These are phyloP conservation scores for Marcusenius ussheri DNA, from an alignment of 2,113 vertebrate species.

Conservation along the genomic window DNA sequence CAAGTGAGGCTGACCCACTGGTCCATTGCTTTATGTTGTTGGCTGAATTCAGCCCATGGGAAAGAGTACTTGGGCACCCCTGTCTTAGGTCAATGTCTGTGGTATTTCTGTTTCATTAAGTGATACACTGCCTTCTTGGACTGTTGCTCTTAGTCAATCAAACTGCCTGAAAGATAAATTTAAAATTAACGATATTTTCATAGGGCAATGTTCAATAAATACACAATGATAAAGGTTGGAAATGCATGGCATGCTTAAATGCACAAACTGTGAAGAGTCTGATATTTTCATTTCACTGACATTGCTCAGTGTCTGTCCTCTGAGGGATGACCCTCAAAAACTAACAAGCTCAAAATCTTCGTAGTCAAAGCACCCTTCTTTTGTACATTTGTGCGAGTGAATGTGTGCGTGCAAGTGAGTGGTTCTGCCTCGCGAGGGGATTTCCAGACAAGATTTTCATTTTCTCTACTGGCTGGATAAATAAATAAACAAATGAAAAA, in stretches of 20 bases:
- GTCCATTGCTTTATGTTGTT: neutral
- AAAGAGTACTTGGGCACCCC: neutral
- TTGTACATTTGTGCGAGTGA: neutral
- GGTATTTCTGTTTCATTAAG: neutral
- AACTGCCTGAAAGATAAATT: neutral
- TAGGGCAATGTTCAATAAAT: neutral
- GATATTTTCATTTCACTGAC: slow-evolving; percentile 44
- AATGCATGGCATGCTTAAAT: neutral
- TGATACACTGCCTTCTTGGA: neutral
- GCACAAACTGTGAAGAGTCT: neutral
- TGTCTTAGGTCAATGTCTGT: neutral
- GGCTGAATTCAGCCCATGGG: neutral
- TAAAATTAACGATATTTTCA: neutral
- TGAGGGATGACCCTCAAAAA: slow-evolving; percentile 39
- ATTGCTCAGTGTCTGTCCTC: slow-evolving; percentile 34
- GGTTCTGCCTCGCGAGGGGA: neutral
- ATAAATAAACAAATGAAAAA: slow-evolving; percentile 43
- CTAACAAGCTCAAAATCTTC: slow-evolving; percentile 11
- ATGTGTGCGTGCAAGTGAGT: slow-evolving; percentile 10
- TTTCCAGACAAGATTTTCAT: neutral
- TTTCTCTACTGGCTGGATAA: slow-evolving; percentile 10
- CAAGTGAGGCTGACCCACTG: neutral
- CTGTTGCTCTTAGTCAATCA: neutral
- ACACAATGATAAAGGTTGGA: neutral
- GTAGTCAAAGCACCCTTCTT: slow-evolving; percentile 28